Conservation (phyloP, 1,140 invertebrate genomes). For the Octopus bimaculoides region DNA sequence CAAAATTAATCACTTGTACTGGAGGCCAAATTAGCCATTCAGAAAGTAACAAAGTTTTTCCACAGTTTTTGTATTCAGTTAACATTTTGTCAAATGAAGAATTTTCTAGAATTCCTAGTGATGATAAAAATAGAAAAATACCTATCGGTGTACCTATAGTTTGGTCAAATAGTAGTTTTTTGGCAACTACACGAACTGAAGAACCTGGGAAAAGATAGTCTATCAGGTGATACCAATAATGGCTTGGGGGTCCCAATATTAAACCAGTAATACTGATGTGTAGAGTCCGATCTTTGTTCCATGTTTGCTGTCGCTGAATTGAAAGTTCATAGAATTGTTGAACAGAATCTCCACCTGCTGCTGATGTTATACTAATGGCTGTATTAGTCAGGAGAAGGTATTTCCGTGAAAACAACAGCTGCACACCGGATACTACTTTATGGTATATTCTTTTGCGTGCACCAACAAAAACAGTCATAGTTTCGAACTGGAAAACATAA, state of each 20-base stretch:
- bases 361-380: conserved; percentile 74
- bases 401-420: conserved; percentile 30
- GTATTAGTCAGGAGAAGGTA: conserved; percentile 81
- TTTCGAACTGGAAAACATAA: too few species aligned
- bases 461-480: too few species aligned
- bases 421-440: background rate
- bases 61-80: conserved; percentile 38
- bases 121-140: conserved; percentile 77
- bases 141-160: conserved; percentile 80
- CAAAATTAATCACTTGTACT: conserved; percentile 83
- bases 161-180: conserved; percentile 86
- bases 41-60: conserved; percentile 73
- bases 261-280: conserved; percentile 74
- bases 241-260: conserved; percentile 77
- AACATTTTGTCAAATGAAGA: conserved; percentile 53
- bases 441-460: too few species aligned
- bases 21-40: conserved; percentile 82
- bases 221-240: conserved; percentile 78
- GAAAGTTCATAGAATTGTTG: conserved; percentile 83
- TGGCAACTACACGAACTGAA: conserved; percentile 68
- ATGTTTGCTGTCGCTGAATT: conserved; percentile 59
- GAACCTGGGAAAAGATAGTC: conserved; percentile 71
- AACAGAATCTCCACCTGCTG: conserved; percentile 75
- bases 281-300: conserved; percentile 67
- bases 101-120: conserved; percentile 72